phyloP scores from a whole-genome alignment of 92 coral and sea anemone genomes.

The Parazoanthus darwini region DNA sequence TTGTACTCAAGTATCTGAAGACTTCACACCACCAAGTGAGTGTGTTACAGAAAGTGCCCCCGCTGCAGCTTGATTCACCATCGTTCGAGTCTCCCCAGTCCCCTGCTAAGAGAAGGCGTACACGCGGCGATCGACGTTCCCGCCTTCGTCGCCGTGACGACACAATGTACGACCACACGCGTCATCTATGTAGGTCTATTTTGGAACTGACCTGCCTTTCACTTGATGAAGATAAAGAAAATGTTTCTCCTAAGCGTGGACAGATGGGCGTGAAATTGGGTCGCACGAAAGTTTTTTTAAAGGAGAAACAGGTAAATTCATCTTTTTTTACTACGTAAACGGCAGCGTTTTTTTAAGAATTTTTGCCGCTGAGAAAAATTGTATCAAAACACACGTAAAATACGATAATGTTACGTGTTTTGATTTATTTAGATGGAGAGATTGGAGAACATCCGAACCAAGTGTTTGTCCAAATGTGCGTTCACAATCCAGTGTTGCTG shows the following conservation, averaged over 20 bases:
- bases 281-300: slow-evolving; percentile 74
- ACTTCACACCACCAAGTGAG: slow-evolving; percentile 28
- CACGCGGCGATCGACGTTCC: slow-evolving; percentile 63
- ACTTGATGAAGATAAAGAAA: slow-evolving; percentile 66
- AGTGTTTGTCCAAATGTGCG: slow-evolving; percentile 60
- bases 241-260: slow-evolving; percentile 30
- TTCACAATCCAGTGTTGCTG: slow-evolving; percentile 72
- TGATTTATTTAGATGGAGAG: slow-evolving; percentile 63
- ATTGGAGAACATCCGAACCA: slow-evolving; percentile 65
- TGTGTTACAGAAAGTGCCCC: slow-evolving; percentile 2
- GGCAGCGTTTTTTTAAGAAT: no score
- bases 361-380: no score
- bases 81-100: slow-evolving; percentile 48
- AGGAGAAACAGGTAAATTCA: slow-evolving; percentile 66
- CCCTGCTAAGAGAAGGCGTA: slow-evolving; percentile 53
- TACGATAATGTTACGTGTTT: not conserved
- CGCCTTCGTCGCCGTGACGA: slow-evolving; percentile 60
- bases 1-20: slow-evolving; percentile 54
- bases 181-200: slow-evolving; percentile 68
- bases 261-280: slow-evolving; percentile 62
- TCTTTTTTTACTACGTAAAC: no score
- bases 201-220: slow-evolving; percentile 55
- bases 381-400: no score
- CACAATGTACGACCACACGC: slow-evolving; percentile 75
- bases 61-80: slow-evolving; percentile 7